Conservation (phyloP, 2,797 vertebrate genomes). For the Scleropages formosus region DNA sequence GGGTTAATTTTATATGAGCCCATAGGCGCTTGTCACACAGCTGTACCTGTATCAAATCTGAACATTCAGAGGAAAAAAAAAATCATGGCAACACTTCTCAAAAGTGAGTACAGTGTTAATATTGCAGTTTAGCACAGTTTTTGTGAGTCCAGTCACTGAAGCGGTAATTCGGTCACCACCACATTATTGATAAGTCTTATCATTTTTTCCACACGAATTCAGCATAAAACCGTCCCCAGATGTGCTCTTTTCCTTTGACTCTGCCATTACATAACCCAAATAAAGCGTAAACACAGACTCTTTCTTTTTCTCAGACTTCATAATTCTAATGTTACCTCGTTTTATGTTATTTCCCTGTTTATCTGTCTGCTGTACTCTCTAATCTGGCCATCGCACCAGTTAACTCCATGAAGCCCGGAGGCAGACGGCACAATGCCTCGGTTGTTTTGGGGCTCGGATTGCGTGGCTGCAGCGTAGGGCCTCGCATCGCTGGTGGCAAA, state of each 20-base stretch:
- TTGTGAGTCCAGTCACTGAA: too few species aligned
- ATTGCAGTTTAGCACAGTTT: too few species aligned
- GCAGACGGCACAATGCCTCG: background rate
- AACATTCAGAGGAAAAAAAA: too few species aligned
- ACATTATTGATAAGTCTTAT: background rate
- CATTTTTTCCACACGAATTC: background rate
- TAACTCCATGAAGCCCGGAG: background rate
- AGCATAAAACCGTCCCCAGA: constrained; percentile 19
- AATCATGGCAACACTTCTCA: too few species aligned
- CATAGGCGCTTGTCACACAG: too few species aligned
- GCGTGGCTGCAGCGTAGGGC: background rate
- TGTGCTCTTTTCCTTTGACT: constrained; percentile 29
- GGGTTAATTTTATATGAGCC: too few species aligned
- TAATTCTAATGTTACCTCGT: constrained; percentile 6
- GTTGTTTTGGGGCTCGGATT: background rate
- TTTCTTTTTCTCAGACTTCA: background rate
- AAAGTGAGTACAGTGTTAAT: too few species aligned
- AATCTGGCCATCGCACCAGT: background rate
- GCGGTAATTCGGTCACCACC: too few species aligned
- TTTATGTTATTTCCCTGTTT: constrained; percentile 16
- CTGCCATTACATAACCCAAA: background rate
- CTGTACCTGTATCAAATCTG: too few species aligned
- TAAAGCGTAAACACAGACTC: constrained; percentile 1
- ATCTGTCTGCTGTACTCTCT: constrained; percentile 23
- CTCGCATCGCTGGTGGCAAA: background rate